Percentiles rank a stretch among this genome's conserved stretches.
Evolutionary conservation across 2,888 invertebrate genomes (phyloP).

Genomic region (Nasonia oneida): DNA sequence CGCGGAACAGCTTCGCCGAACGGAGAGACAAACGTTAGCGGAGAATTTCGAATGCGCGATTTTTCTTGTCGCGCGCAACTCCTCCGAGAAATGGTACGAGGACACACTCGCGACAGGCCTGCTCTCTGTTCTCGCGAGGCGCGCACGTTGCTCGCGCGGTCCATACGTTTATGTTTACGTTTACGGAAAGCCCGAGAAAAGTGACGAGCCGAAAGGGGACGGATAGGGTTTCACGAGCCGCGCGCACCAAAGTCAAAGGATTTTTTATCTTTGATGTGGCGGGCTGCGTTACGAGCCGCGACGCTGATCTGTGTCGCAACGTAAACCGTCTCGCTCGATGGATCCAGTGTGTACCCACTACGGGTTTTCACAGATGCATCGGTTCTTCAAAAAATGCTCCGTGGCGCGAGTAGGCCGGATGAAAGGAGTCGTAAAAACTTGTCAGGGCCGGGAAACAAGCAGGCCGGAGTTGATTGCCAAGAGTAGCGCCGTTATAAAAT

Average conservation of each 20-base stretch:
- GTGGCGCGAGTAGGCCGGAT: background rate
- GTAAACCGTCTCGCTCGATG: constrained; percentile 27
- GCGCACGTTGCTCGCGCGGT: background rate
- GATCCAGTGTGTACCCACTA: background rate
- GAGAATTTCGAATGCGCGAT: too few relatives aligned
- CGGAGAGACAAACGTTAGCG: too few relatives aligned
- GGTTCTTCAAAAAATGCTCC: background rate
- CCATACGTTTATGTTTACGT: background rate
- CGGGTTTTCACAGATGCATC: background rate
- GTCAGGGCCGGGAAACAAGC: too few relatives aligned
- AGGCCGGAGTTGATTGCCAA: too few relatives aligned
- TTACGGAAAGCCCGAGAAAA: background rate
- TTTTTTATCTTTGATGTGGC: constrained; percentile 53
- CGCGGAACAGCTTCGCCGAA: too few relatives aligned
- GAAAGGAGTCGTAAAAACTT: constrained; percentile 4
- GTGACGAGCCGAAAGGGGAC: background rate
- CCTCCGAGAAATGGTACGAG: too few relatives aligned
- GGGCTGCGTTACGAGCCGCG: background rate
- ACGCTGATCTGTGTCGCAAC: constrained; percentile 21
- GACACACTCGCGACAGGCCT: too few relatives aligned
- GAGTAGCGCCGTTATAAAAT: too few relatives aligned
- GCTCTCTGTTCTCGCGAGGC: too few relatives aligned
- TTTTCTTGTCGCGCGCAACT: too few relatives aligned
- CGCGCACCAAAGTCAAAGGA: constrained; percentile 15
- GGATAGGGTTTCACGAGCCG: background rate